Evolutionary conservation across 2,113 vertebrate species (phyloP), one percentile per base, ranked within the genome.

Genomic region (Axis porcinus): DNA sequence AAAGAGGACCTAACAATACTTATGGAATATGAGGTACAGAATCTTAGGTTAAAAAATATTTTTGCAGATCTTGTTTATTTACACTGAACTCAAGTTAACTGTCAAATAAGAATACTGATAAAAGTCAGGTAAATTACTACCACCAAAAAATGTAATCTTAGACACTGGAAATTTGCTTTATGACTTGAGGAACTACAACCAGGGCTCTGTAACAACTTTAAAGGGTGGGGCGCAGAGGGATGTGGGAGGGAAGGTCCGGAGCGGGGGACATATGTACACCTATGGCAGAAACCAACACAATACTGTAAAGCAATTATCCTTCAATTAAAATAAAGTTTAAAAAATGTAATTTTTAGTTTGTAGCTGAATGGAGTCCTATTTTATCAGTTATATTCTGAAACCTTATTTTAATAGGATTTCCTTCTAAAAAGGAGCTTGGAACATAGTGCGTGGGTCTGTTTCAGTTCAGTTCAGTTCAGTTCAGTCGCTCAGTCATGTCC

Each of bases 1-100:
- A 95, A 98, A 84, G 94, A 98, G 81, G 85, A 98, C 54, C 97
- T 94, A 92, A 96, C 57, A 92, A 25, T 97, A 95, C 95, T 95
- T 95, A 91, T 16, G 13, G 97, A 95, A 96, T 89, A 97, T 97
- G 88, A 98, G 96, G 93, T 97, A 97, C 0, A 64, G 25, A 36
- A 93, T 89, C 94, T 86, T 67, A 96, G 95, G 78, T 94, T 91
- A 83, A 6, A 95, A 55, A 92, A 57, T 88, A 96, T 62, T 93
- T 97, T 95, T 90, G 21, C 28, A 98, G 64, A 76, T 95, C 83
- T 58, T 95, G 93, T 58, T 85, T 95, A 94, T 76, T 86, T 97
- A 62, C 16, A 81, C 3, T 94, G 81, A 97, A 94, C 27, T 94
- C 87, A 89, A 67, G 67, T 50, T 58, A 62, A 47, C n/a, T 83